phyloP scores from a whole-genome alignment of 1,140 invertebrate species.

The Tetramorium simillimum region DNA sequence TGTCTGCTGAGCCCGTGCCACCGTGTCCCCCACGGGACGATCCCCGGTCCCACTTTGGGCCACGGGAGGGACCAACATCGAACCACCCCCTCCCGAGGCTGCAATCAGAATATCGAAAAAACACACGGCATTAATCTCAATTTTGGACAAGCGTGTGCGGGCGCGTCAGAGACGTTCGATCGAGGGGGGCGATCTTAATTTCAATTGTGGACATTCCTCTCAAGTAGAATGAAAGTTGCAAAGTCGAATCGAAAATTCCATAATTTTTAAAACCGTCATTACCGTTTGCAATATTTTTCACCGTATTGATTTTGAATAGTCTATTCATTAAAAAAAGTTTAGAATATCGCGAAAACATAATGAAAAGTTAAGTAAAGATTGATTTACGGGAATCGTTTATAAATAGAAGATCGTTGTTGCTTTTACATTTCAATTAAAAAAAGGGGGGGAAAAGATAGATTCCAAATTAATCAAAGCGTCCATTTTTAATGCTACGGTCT shows the following conservation, averaged over 20 bases:
- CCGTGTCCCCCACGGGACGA: conserved; percentile 81
- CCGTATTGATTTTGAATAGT: neutral
- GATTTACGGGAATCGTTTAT: neutral
- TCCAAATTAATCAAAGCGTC: neutral
- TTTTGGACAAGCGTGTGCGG: neutral
- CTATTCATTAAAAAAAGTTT: neutral
- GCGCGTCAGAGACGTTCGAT: neutral
- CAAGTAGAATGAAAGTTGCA: neutral
- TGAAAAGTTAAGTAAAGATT: conserved; percentile 7
- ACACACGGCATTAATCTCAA: conserved; percentile 49
- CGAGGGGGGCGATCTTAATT: neutral
- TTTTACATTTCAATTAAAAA: neutral
- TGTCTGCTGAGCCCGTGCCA: conserved; percentile 77
- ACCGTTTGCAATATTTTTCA: neutral
- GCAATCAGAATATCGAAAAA: conserved; percentile 68
- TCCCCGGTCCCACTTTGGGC: conserved; percentile 80
- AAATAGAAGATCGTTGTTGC: neutral
- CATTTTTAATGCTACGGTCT: conserved; percentile 1
- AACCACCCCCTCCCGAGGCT: conserved; percentile 85
- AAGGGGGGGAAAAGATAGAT: neutral
- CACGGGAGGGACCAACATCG: conserved; percentile 85
- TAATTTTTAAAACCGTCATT: neutral
- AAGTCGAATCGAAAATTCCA: too few species aligned
- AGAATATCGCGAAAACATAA: neutral
- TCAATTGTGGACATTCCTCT: neutral